These are phyloP conservation scores for Melieria crassipennis DNA, from an alignment of 2,888 invertebrate species.

Conservation along the genomic window DNA sequence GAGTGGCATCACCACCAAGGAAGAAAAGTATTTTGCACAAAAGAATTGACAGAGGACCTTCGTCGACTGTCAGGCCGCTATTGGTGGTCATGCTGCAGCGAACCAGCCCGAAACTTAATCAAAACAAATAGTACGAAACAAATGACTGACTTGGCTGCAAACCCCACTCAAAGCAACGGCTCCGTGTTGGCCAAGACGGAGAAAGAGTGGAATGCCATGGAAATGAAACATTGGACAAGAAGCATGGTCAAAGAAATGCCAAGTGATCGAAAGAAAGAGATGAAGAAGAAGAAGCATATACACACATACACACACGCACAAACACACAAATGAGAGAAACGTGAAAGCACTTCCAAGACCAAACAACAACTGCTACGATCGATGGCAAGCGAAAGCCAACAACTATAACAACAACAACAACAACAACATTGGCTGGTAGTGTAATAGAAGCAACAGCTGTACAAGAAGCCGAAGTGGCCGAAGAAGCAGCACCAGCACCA, in stretches of 20 bases:
- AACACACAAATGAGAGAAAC: conserved; percentile 3
- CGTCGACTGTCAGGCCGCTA: too few species aligned
- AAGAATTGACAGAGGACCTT: too few species aligned
- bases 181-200: conserved; percentile 14
- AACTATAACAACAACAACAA: conserved; percentile 21
- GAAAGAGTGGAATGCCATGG: not conserved
- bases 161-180: not conserved
- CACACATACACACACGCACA: not conserved
- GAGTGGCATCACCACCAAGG: too few species aligned
- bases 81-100: too few species aligned
- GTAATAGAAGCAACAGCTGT: conserved; percentile 22
- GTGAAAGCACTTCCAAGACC: conserved; percentile 36
- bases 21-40: too few species aligned
- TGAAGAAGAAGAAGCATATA: conserved; percentile 23
- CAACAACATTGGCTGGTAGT: not conserved
- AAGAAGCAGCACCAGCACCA: conserved; percentile 15
- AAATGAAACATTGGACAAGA: not conserved
- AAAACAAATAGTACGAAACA: too few species aligned
- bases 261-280: conserved; percentile 3
- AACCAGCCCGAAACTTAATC: too few species aligned
- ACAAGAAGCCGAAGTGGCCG: conserved; percentile 10
- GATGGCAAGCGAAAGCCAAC: conserved; percentile 26
- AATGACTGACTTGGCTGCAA: too few species aligned
- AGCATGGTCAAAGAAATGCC: not conserved
- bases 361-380: conserved; percentile 22